Evolutionary conservation across 2,113 vertebrate species (phyloP).

Genomic region (Pseudopodoces humilis): DNA sequence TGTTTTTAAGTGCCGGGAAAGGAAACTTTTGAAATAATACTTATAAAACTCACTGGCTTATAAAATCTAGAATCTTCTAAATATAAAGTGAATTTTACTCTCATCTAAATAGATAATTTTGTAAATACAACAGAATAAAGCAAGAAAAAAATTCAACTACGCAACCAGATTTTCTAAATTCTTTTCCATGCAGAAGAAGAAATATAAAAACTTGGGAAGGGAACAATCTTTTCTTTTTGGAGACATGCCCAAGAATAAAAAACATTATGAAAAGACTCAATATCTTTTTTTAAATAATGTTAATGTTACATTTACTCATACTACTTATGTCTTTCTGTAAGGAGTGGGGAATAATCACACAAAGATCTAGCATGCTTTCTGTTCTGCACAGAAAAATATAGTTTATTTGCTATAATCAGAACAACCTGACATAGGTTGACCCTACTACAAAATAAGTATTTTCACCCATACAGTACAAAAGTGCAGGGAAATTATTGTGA

Average conservation of each 20-base stretch:
- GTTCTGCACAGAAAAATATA: not conserved
- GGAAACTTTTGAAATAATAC: not conserved
- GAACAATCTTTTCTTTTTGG: accelerated
- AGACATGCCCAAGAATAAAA: not conserved
- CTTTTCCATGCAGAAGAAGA: not conserved
- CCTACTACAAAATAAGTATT: not conserved
- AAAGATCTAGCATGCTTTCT: not conserved
- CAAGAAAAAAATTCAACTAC: not conserved
- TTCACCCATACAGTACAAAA: not conserved
- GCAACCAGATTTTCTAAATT: not conserved
- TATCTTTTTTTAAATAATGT: not conserved
- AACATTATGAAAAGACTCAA: not conserved
- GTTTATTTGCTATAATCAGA: not conserved
- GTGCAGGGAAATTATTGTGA: not conserved
- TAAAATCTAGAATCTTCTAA: not conserved
- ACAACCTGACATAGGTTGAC: not conserved
- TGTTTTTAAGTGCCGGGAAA: not conserved
- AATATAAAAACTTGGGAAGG: not conserved
- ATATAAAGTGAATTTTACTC: not conserved
- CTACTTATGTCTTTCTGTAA: not conserved
- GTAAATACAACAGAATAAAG: not conserved
- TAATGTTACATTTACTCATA: not conserved
- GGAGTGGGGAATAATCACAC: not conserved
- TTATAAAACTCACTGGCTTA: not conserved
- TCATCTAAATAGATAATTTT: not conserved